Evolutionary conservation across 2,113 vertebrate species (phyloP).

Genomic region (Chrysochloris asiatica): DNA sequence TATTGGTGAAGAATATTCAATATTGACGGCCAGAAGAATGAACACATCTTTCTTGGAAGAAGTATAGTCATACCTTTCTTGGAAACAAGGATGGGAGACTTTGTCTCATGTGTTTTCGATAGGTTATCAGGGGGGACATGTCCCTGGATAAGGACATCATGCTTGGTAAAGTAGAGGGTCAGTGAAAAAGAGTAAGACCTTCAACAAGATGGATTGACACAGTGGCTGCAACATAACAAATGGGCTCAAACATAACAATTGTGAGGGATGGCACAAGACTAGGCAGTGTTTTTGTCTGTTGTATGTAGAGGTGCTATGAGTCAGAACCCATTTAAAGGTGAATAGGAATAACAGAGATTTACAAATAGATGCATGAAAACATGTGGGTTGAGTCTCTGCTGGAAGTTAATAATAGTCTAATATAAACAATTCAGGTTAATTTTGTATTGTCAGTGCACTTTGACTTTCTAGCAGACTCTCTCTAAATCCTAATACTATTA

Average conservation of each 20-base stretch:
- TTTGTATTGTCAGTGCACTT: background rate
- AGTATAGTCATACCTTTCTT: background rate
- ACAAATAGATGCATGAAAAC: conserved; percentile 21
- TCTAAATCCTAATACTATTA: background rate
- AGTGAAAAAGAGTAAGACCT: background rate
- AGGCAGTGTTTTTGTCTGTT: background rate
- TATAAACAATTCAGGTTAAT: background rate
- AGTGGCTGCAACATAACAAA: background rate
- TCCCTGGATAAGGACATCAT: background rate
- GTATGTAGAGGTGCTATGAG: background rate
- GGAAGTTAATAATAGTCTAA: background rate
- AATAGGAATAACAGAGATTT: background rate
- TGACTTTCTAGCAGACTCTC: background rate
- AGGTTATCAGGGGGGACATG: background rate
- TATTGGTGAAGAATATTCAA: too few relatives aligned
- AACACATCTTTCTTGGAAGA: background rate
- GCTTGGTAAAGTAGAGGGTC: background rate
- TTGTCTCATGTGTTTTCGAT: too few relatives aligned
- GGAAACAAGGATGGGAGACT: background rate
- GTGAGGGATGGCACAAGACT: background rate
- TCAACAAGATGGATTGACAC: background rate
- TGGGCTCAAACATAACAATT: too few relatives aligned
- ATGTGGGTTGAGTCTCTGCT: background rate
- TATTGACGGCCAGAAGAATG: background rate
- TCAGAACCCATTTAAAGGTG: background rate